These are phyloP conservation scores for Sitta carolinensis DNA, from an alignment of 2,797 vertebrate species.

Conservation along the genomic window DNA sequence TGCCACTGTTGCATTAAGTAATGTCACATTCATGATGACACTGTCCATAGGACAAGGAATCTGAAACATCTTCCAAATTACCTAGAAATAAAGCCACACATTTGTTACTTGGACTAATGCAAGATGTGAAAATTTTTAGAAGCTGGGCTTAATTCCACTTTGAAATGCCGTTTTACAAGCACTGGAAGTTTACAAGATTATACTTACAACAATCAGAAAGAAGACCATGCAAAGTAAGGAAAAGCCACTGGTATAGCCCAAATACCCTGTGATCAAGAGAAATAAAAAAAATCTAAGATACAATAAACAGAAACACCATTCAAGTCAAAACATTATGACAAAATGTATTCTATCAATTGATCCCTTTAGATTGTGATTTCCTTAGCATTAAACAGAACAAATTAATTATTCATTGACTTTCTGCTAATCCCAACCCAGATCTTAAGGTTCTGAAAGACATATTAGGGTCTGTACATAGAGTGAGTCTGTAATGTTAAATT, in stretches of 20 bases:
- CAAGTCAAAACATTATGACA: not conserved
- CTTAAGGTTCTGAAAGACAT: not conserved
- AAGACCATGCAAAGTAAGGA: constrained; percentile 98
- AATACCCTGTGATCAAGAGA: constrained; percentile 83
- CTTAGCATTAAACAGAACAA: not conserved
- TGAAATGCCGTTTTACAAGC: not conserved
- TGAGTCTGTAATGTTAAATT: not conserved
- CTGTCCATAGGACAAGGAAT: constrained; percentile 84
- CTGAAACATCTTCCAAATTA: constrained; percentile 97
- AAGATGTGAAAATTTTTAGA: not conserved
- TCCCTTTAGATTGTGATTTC: not conserved
- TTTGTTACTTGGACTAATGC: not conserved
- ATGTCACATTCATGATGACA: constrained; percentile 66
- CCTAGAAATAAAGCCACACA: constrained; percentile 74
- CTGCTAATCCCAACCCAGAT: not conserved
- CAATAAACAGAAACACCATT: not conserved
- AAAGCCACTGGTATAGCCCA: constrained; percentile 97
- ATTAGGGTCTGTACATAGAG: not conserved
- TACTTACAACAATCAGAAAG: constrained; percentile 96
- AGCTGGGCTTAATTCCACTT: not conserved
- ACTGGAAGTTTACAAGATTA: not conserved
- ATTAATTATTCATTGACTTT: not conserved
- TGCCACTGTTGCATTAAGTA: constrained; percentile 70
- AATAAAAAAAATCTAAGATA: not conserved
- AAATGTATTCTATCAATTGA: not conserved